Evolutionary conservation across 2,888 invertebrate genomes (phyloP), one percentile per base, ranked within the genome.

Genomic region (Minunthozetes semirufus): DNA sequence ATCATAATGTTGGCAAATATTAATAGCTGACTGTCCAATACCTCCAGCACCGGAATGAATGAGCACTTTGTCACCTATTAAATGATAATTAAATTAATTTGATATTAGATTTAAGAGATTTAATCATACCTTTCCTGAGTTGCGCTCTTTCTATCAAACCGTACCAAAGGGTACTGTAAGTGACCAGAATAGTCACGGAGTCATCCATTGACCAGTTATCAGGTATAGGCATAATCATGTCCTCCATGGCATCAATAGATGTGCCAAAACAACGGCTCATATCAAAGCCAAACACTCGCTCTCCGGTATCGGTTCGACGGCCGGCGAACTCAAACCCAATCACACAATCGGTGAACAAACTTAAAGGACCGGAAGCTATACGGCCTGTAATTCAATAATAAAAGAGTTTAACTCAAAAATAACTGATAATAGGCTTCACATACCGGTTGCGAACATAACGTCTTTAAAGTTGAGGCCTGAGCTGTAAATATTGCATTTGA

Each of bases 1-100:
- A 71, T 94, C 94, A 83, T 90, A 88, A 82, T 90, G 89, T 73
- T 97, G 87, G 72, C 97, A 95, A 80, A 98, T 91, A 27, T 93
- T 87, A 80, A 98, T 95, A 77, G 97, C 95, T 1, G 98, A 96
- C 86, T 96, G 95, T 9, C 98, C 98, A 48, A 97, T 96, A 81
- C 95, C 96, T 76, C 96, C 97, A 78, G 78, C 96, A 42, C 33
- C 33, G 8, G 33, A 33, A 8, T 87, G 83, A 90, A 90, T 77
- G 98, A 86, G 85, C 93, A 96, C 75, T 91, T 89, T 77, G 91
- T 87, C 85, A 96, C 96, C 78, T 33, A 8, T 5, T 3, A 33
- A 33, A 77, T n/a, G n/a, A n/a, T n/a, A n/a, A n/a, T n/a, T 8
- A 33, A 33, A 5, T 33, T 33, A 33, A 33, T 33, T 33, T 5